phyloP scores from a whole-genome alignment of 2,797 vertebrate species.

The Alectoris magna region DNA sequence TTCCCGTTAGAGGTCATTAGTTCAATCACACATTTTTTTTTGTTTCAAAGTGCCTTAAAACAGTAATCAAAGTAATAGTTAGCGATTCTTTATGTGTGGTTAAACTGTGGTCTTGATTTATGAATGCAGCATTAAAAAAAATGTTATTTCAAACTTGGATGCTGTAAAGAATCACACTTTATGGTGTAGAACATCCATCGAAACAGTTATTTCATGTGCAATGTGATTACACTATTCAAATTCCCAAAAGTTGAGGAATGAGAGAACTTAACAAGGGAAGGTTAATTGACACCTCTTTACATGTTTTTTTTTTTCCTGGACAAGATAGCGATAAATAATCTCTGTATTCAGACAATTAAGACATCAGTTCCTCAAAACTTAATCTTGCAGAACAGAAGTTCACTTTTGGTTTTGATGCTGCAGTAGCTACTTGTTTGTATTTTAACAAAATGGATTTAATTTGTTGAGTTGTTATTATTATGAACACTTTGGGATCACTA shows the following conservation, averaged over 20 bases:
- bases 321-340: background rate
- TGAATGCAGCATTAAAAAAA: background rate
- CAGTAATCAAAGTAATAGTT: background rate
- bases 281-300: background rate
- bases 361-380: background rate
- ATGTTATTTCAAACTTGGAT: background rate
- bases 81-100: background rate
- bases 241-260: background rate
- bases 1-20: background rate
- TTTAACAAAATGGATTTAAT: fast-evolving
- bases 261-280: background rate
- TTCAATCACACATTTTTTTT: background rate
- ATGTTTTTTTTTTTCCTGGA: background rate
- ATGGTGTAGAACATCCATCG: background rate
- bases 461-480: background rate
- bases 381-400: background rate
- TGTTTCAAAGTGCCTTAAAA: conserved; percentile 11
- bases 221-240: background rate
- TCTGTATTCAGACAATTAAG: background rate
- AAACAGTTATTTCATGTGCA: background rate
- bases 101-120: background rate
- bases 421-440: background rate
- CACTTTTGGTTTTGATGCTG: background rate
- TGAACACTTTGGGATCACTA: fast-evolving
- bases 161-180: background rate